phyloP scores from a whole-genome alignment of 2,113 vertebrate species.

The Otis tarda region DNA sequence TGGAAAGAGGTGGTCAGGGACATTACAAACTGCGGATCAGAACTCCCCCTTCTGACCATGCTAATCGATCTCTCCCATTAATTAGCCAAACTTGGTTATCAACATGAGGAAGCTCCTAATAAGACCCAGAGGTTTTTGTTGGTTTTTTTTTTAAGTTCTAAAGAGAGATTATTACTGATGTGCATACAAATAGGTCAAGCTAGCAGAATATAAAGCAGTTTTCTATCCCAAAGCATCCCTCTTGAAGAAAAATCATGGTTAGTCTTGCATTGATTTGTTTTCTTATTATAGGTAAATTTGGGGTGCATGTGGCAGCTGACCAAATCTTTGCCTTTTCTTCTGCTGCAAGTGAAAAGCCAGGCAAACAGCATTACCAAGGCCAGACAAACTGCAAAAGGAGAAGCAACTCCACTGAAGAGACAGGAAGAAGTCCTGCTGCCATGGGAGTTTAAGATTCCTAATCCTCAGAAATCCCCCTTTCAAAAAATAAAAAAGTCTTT shows the following conservation, averaged over 20 bases:
- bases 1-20: neutral
- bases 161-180: neutral
- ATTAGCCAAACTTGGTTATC: neutral
- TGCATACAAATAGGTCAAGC: neutral
- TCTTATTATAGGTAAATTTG: neutral
- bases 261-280: neutral
- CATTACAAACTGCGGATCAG: neutral
- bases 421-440: neutral
- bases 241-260: neutral
- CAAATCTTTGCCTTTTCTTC: neutral
- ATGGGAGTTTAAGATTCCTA: neutral
- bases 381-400: neutral
- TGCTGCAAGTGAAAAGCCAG: neutral
- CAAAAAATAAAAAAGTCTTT: neutral
- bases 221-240: neutral
- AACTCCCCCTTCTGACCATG: neutral
- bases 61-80: neutral
- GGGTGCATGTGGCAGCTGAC: neutral
- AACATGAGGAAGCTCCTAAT: conserved; percentile 23
- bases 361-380: neutral
- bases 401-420: neutral
- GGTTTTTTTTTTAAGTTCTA: neutral
- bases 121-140: neutral
- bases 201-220: neutral
- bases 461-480: neutral